phyloP scores from a whole-genome alignment of 2,888 invertebrate species.

The Lydus trimaculatus region DNA sequence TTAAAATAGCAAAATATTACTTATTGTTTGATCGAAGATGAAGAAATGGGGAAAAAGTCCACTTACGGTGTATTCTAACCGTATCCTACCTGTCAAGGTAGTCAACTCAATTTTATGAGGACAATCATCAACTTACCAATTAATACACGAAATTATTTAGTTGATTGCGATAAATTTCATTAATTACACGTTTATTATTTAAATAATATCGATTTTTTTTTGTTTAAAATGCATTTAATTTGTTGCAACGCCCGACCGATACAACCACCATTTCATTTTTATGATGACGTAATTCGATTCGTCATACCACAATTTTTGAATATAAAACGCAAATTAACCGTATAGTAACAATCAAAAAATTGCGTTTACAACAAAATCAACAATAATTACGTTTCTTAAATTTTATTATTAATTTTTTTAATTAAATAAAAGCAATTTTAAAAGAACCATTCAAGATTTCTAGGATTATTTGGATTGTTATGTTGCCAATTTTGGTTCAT shows the following conservation, averaged over 20 bases:
- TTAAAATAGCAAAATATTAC: too few species aligned
- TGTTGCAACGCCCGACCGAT: constrained; percentile 54
- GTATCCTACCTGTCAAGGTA: constrained; percentile 12
- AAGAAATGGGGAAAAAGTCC: neutral
- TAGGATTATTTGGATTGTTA: neutral
- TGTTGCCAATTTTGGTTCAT: neutral
- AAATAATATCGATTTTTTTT: constrained; percentile 12
- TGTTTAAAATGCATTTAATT: constrained; percentile 38
- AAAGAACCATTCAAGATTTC: neutral
- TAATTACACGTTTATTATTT: neutral
- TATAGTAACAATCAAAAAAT: neutral
- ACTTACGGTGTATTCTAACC: constrained; percentile 11
- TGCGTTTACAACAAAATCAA: neutral
- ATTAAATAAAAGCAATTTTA: neutral
- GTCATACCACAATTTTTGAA: constrained; percentile 20
- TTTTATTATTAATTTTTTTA: neutral
- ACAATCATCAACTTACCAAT: constrained; percentile 10
- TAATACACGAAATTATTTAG: neutral
- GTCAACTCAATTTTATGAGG: too few species aligned
- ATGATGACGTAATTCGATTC: constrained; percentile 51
- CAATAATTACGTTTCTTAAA: neutral
- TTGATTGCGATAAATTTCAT: neutral
- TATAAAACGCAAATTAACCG: neutral
- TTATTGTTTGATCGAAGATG: constrained; percentile 16
- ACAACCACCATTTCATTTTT: constrained; percentile 51